Evolutionary conservation across 2,113 vertebrate species (phyloP), one percentile per base, ranked within the genome.

Genomic region (Oostethus manadensis): DNA sequence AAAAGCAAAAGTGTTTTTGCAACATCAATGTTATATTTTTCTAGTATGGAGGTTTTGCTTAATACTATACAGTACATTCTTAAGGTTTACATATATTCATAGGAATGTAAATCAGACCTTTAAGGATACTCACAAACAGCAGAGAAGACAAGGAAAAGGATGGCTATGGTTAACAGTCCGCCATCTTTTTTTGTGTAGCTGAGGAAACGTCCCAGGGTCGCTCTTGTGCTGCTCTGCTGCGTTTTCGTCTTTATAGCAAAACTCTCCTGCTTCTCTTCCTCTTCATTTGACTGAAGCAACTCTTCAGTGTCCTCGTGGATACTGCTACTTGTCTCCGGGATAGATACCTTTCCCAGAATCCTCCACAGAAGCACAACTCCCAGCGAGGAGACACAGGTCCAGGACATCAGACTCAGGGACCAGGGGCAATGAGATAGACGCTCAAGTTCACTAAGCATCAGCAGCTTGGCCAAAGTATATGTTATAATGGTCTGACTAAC

Each of bases 151-250:
- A 99, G 92, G 78, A 98, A 98, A 82, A 95, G 73, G 68, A 92
- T 84, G 15, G 95, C 95, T 0, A 90, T 74, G 3, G 82, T 80
- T 10, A 99, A 89, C 77, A 97, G 89, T 29, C 87, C 76, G 0
- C 82, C 53, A 17, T 99, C 94, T 0, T 93, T 88, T 60, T 85
- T 95, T 68, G 92, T 94, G 84, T 94, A 97, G n/a, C 87, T 83
- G 56, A 99, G 83, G 62, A 99, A 86, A 38, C 93, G 94, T 46
- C 92, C 90, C 71, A 98, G 78, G 0, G 94, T 97, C 56, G 93
- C 92, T 46, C 92, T 86, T 0, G 96, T 93, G 0, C 85, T 77
- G 46, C 10, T 63, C 15, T 87, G 71, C 40, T 45, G 22, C 58
- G 85, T 83, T 1, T 82, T 4, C 78, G 81, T 10, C 1, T 53